phyloP scores from a whole-genome alignment of 2,797 vertebrate genomes.

The Rhyacichthys aspro region DNA sequence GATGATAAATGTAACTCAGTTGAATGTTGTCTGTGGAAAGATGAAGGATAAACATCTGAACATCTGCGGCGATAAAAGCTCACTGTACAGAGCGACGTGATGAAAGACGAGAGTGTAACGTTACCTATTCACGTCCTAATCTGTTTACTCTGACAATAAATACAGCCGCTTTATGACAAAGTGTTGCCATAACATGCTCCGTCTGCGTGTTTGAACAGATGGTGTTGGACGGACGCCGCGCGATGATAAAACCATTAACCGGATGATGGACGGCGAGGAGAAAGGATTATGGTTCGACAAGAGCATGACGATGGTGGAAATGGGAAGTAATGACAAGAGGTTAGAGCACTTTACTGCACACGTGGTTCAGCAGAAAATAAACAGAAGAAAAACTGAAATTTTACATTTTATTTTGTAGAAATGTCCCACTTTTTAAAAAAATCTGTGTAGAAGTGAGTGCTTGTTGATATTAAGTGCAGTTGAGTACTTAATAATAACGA shows the following conservation, averaged over 20 bases:
- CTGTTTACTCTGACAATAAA: constrained; percentile 44
- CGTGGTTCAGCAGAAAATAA: no score
- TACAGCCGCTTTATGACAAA: constrained; percentile 17
- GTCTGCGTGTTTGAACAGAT: constrained; percentile 43
- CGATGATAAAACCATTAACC: constrained; percentile 22
- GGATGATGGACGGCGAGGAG: constrained; percentile 17
- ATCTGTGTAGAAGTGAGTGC: no score
- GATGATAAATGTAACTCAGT: constrained; percentile 3
- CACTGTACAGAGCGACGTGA: background rate
- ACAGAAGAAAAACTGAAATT: no score
- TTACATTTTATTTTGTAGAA: no score
- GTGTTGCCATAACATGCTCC: constrained; percentile 9
- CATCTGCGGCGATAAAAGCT: background rate
- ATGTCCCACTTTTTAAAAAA: no score
- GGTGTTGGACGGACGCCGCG: constrained; percentile 35
- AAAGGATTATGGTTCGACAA: constrained; percentile 12
- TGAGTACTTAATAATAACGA: no score
- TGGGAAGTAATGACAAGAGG: background rate
- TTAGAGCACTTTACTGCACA: background rate
- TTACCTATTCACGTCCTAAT: constrained; percentile 23
- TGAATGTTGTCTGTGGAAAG: constrained; percentile 17
- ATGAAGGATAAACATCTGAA: constrained; percentile 38
- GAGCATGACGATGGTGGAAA: background rate
- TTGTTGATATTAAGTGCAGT: no score
- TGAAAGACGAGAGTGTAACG: constrained; percentile 26